These are phyloP conservation scores for Ethmia dodecea DNA, from an alignment of 2,888 invertebrate species.

Conservation along the genomic window DNA sequence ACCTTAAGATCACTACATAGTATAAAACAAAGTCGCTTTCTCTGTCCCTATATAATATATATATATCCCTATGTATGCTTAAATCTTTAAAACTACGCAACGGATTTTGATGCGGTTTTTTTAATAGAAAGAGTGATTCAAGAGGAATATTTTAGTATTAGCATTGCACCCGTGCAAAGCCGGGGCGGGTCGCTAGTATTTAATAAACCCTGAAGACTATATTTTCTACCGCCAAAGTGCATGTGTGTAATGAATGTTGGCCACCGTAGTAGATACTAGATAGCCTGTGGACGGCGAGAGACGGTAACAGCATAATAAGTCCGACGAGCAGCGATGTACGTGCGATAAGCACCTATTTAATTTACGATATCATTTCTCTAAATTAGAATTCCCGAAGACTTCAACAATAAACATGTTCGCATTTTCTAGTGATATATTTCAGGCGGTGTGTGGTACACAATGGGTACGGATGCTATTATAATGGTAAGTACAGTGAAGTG, in stretches of 20 bases:
- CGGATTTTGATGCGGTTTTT: too few relatives aligned
- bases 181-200: too few relatives aligned
- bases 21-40: too few relatives aligned
- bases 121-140: too few relatives aligned
- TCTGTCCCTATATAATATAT: too few relatives aligned
- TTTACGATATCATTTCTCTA: slow-evolving; percentile 36
- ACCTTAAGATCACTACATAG: too few relatives aligned
- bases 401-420: slow-evolving; percentile 12
- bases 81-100: too few relatives aligned
- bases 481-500: slow-evolving; percentile 5
- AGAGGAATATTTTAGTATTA: too few relatives aligned
- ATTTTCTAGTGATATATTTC: not conserved
- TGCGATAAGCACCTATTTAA: slow-evolving; percentile 50
- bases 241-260: slow-evolving; percentile 41
- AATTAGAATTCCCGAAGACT: slow-evolving; percentile 14
- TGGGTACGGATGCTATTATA: not conserved
- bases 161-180: too few relatives aligned
- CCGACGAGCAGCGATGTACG: slow-evolving; percentile 49
- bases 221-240: too few relatives aligned
- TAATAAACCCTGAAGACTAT: too few relatives aligned
- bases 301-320: slow-evolving; percentile 56
- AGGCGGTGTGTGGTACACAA: not conserved
- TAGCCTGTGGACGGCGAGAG: slow-evolving; percentile 29
- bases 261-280: slow-evolving; percentile 45
- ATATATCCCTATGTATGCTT: too few relatives aligned